Percentiles rank a stretch among this genome's conserved stretches.
phyloP scores from a whole-genome alignment of 2,797 vertebrate species.

The Phrynocephalus vlangalii region DNA sequence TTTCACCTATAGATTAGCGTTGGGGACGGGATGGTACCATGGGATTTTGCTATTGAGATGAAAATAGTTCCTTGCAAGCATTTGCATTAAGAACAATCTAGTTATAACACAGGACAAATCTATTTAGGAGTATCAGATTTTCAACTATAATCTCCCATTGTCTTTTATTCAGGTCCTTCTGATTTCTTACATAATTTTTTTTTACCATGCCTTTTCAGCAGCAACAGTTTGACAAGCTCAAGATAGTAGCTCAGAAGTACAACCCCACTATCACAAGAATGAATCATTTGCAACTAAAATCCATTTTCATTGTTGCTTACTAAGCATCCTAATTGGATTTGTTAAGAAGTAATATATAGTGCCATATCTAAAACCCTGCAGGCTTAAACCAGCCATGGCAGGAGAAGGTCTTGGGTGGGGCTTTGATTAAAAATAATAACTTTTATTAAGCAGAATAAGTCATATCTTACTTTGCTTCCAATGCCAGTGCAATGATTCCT shows the following conservation, averaged over 20 bases:
- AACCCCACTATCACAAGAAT: neutral
- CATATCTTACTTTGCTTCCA: slow-evolving; percentile 97
- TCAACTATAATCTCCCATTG: slow-evolving; percentile 25
- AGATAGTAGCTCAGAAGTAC: neutral
- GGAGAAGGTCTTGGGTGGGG: neutral
- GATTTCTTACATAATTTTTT: neutral
- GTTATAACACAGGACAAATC: neutral
- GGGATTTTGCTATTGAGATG: slow-evolving; percentile 44
- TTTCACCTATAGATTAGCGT: neutral
- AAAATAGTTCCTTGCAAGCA: slow-evolving; percentile 37
- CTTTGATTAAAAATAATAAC: no score
- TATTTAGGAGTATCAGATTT: slow-evolving; percentile 34
- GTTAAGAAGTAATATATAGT: neutral
- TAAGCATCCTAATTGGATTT: neutral
- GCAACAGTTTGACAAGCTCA: neutral
- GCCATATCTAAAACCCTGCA: neutral
- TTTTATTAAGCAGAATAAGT: slow-evolving; percentile 42
- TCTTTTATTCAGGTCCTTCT: neutral
- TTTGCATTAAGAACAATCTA: slow-evolving; percentile 8
- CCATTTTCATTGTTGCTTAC: neutral
- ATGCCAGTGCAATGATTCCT: slow-evolving; percentile 94
- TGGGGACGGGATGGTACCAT: neutral
- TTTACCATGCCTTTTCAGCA: neutral
- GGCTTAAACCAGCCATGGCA: neutral
- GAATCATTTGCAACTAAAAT: neutral